phyloP scores from a whole-genome alignment of 2,113 vertebrate genomes.

The Lasiurus borealis region DNA sequence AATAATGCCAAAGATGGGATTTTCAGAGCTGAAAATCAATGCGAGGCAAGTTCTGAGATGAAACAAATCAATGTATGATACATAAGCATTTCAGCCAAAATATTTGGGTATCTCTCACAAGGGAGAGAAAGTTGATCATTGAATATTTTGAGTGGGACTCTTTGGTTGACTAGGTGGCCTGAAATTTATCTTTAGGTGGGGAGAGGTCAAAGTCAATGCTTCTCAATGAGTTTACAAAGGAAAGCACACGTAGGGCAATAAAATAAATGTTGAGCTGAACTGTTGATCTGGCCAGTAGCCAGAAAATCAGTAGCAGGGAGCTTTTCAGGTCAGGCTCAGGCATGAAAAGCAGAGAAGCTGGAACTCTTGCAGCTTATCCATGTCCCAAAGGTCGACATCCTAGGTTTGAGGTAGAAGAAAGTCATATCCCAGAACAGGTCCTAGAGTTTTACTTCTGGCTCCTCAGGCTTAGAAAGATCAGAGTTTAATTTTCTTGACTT shows the following conservation, averaged over 20 bases:
- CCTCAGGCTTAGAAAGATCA: constrained; percentile 5
- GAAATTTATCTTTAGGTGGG: not conserved
- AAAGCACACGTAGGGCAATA: not conserved
- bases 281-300: not conserved
- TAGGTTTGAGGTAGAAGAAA: not conserved
- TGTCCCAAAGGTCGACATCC: not conserved
- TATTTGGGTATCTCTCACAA: not conserved
- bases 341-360: not conserved
- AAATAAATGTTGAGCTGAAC: not conserved
- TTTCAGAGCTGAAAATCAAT: not conserved
- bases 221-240: constrained; percentile 5
- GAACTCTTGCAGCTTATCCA: not conserved
- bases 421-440: not conserved
- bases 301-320: not conserved
- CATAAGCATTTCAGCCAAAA: not conserved
- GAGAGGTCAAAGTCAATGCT: not conserved
- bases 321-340: not conserved
- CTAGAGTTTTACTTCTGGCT: not conserved
- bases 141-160: not conserved
- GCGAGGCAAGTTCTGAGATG: not conserved
- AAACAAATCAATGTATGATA: not conserved
- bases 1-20: not conserved
- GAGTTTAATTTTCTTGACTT: constrained; percentile 47
- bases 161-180: not conserved
- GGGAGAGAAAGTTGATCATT: not conserved